Conservation (phyloP, 2,797 vertebrate species). For the Coluber constrictor region DNA sequence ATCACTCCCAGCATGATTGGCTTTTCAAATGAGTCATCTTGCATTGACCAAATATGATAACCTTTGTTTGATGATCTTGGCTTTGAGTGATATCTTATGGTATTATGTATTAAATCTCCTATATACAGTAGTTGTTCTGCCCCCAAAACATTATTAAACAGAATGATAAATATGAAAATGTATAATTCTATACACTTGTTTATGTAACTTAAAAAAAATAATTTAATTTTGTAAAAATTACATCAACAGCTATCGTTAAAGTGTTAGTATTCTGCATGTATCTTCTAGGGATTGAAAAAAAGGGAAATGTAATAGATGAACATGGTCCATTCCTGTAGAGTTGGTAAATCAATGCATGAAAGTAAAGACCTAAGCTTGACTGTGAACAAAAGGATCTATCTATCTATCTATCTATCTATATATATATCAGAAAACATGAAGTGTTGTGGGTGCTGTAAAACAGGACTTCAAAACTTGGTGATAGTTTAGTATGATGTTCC, state of each 20-base stretch:
- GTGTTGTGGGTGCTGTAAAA: background rate
- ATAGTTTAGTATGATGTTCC: background rate
- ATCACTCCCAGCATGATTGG: background rate
- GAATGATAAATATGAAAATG: background rate
- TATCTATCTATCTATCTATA: too few relatives aligned
- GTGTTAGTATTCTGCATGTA: background rate
- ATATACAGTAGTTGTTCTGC: background rate
- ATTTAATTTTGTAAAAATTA: background rate
- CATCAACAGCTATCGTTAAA: background rate
- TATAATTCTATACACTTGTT: background rate
- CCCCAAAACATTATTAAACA: background rate
- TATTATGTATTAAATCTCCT: background rate
- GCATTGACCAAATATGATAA: background rate
- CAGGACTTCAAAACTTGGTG: background rate
- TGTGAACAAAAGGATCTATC: background rate
- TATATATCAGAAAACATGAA: background rate
- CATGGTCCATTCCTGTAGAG: background rate
- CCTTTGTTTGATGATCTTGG: background rate
- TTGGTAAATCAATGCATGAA: background rate
- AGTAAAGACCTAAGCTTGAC: background rate
- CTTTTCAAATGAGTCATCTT: background rate
- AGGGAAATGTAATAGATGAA: background rate
- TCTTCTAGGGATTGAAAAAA: background rate
- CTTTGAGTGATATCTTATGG: background rate
- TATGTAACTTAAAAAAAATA: background rate